Base-by-base conservation (phyloP, 1,140 invertebrate species). In the Chelonus insularis region DNA sequence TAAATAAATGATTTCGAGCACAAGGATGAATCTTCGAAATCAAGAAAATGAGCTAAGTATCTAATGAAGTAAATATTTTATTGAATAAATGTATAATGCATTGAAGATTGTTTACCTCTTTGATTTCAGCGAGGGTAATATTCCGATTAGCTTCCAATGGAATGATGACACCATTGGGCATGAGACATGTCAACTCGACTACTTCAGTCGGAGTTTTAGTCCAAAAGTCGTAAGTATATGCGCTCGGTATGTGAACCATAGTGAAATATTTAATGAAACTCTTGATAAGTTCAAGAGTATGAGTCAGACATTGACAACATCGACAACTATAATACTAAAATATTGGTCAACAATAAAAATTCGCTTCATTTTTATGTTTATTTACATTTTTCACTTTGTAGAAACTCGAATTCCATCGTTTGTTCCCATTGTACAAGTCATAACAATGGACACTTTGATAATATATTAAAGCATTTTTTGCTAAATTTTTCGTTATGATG, bases 151-250 rank as follows among this genome's bases (percentile, higher is more conserved):
- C 87, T 60, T 84, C 84, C 6, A 95, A 72, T 29, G 86, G 83
- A 65, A 95, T 88, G 68, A 90, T 79, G 69, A 93, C 84, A 55
- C 92, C 92, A 81, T 93, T 94, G 57, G 93, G 93, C 85, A 95
- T 86, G 39, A 95, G 81, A 74, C 91, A 94, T 66, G 89, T 90
- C 20, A 95, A 78, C 66, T 88, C 85, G 16, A 92, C 86, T 45
- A 82, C 77, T 66, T 86, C 84, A 32, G 85, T 85, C 36, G 84
- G 83, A 63, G 83, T 81, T 61, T 82, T 81, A 63, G 81, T 73
- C 87, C 87, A 88, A 71, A 86, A 88, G 68, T 88, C 85, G 72
- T 86, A 87, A 51, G 79, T 82, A 73, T 84, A 86, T 20, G 82
- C 81, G 63, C 79, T 86, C 64, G 86, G 86, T 71, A 84, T 84